Evolutionary conservation across 23 tunicate genomes (phyloP).

Genomic region (Diplosoma virens): DNA sequence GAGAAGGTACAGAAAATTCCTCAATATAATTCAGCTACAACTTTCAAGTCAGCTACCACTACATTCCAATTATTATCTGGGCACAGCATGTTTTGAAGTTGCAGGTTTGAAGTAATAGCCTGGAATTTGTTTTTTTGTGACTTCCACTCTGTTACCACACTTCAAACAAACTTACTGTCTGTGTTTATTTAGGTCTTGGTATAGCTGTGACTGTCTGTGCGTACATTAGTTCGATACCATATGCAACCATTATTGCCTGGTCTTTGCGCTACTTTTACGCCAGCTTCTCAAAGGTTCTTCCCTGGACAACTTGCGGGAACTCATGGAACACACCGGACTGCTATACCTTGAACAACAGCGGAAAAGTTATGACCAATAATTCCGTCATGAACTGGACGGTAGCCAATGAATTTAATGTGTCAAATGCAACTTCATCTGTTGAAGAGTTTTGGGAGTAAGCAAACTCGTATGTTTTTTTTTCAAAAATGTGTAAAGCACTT

Average conservation of each 20-base stretch:
- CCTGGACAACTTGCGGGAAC: conserved; percentile 36
- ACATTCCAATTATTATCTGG: no score
- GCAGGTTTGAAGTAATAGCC: no score
- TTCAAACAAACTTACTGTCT: no score
- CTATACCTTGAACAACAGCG: background rate
- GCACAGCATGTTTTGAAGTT: no score
- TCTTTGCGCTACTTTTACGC: conserved; percentile 40
- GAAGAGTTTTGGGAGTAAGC: conserved; percentile 55
- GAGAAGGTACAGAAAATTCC: no score
- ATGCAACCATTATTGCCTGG: conserved; percentile 30
- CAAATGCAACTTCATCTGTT: no score
- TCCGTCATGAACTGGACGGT: background rate
- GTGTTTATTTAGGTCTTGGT: conserved; percentile 20
- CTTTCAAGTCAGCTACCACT: no score
- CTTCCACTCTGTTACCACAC: no score
- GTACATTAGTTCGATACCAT: conserved; percentile 1
- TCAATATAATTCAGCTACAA: no score
- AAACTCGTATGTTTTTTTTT: no score
- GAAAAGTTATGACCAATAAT: background rate
- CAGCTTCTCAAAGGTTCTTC: conserved; percentile 14
- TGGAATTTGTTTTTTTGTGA: no score
- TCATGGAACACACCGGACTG: conserved; percentile 31
- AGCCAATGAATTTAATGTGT: background rate
- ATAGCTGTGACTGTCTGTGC: conserved; percentile 17
- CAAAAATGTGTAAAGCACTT: no score